Percentiles rank a stretch among this genome's conserved stretches.
Evolutionary conservation across 2,113 vertebrate species (phyloP).

Genomic region (Apistogramma diplotaenia): DNA sequence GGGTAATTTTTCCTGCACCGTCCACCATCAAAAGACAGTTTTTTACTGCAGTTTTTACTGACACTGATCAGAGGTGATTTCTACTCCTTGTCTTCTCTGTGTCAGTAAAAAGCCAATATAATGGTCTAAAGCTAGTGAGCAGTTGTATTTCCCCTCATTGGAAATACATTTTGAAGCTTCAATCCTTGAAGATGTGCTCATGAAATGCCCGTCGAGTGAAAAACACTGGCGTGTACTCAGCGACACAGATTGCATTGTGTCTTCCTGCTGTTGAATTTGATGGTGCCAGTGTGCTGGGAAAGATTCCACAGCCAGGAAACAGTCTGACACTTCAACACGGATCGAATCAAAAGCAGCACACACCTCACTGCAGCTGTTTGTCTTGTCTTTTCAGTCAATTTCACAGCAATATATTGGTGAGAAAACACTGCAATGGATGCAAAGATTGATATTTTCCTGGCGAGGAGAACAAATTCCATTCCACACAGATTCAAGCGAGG

Average conservation of each 20-base stretch:
- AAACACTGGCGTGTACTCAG: background rate
- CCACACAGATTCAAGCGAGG: background rate
- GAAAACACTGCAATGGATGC: constrained; percentile 24
- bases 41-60: background rate
- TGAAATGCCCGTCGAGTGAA: constrained; percentile 15
- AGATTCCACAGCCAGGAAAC: background rate
- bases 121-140: background rate
- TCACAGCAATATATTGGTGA: constrained; percentile 25
- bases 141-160: background rate
- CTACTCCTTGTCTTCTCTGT: background rate
- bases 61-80: background rate
- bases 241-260: background rate
- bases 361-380: constrained; percentile 24
- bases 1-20: background rate
- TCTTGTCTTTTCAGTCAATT: constrained; percentile 36
- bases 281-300: background rate
- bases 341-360: constrained; percentile 20
- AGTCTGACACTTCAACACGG: constrained; percentile 30
- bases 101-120: background rate
- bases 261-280: constrained; percentile 1
- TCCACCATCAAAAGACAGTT: too few species aligned
- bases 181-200: background rate
- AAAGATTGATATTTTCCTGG: constrained; percentile 3
- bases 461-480: background rate
- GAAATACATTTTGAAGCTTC: background rate